These are phyloP conservation scores for Eubasilissa regina DNA, from an alignment of 1,140 invertebrate genomes.

Conservation along the genomic window DNA sequence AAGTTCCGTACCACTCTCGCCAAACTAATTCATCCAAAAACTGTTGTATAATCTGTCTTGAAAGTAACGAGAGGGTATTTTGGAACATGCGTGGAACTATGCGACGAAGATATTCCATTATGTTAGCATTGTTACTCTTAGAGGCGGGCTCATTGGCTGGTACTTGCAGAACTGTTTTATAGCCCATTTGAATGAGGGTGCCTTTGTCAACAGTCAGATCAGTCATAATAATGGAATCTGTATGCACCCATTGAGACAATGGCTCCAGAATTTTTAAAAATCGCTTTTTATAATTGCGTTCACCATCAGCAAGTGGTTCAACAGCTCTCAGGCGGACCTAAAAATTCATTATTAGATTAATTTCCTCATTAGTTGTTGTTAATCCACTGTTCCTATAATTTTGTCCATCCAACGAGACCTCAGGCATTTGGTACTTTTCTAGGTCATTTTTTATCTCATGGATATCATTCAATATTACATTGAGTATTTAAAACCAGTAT, in stretches of 20 bases:
- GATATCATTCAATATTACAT: no score
- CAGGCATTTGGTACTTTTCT: no score
- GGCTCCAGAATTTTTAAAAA: slow-evolving; percentile 87
- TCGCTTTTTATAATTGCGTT: slow-evolving; percentile 83
- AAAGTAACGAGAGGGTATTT: slow-evolving; percentile 87
- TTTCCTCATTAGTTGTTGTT: no score
- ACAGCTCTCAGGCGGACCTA: slow-evolving; percentile 84
- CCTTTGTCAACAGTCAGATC: slow-evolving; percentile 88
- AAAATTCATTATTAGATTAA: no score
- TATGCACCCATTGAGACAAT: slow-evolving; percentile 83
- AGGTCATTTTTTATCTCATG: no score
- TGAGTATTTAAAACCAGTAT: no score
- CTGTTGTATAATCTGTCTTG: slow-evolving; percentile 89
- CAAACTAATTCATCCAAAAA: slow-evolving; percentile 91
- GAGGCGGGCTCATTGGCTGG: slow-evolving; percentile 76
- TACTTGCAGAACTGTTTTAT: slow-evolving; percentile 81
- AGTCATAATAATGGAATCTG: slow-evolving; percentile 83
- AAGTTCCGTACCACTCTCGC: slow-evolving; percentile 81
- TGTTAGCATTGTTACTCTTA: slow-evolving; percentile 79
- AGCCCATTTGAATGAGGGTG: slow-evolving; percentile 83
- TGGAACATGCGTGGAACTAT: slow-evolving; percentile 93
- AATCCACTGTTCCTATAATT: no score
- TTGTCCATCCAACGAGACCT: no score
- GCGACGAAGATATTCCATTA: slow-evolving; percentile 90
- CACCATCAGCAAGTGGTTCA: slow-evolving; percentile 83